Evolutionary conservation across 2,113 vertebrate species (phyloP), one percentile per base, ranked within the genome.

Genomic region (Cinclus cinclus): DNA sequence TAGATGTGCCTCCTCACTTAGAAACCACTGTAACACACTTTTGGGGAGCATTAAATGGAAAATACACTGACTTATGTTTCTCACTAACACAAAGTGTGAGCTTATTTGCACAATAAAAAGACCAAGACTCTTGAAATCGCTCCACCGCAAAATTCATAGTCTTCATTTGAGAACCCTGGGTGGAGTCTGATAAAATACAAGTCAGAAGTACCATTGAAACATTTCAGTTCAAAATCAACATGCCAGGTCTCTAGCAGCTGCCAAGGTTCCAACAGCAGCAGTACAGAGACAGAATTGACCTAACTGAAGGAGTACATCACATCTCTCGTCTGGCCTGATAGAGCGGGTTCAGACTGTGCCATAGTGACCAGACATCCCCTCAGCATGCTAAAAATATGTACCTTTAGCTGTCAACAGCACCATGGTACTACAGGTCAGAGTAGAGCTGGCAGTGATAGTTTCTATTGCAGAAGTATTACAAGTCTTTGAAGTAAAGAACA

Each of bases 321-420:
- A 4, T 22, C 14, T 27, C 25, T 62, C 0, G 0, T 12, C 20
- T 30, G 37, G 6, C 18, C 47, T 65, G 23, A 18, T 69, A 67
- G 6, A 81, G 31, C 5, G 2, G 6, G 8, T 68, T 82, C 60
- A 73, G 41, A 58, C 9, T 56, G 12, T 44, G 33, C 11, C 75
- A 17, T 10, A 59, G 27, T 5, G 91, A 74, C 30, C 21, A 70
- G 15, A 5, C 21, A n/a, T 33, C 33, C 55, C 83, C 46, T 53
- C 73, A 69, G 62, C 17, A 31, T 3, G 13, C 1, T 49, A 46
- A 58, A 17, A 70, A 37, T 22, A 31, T 9, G 3, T 6, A 11
- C 16, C 2, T 83, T 55, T 55, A 59, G 19, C 15, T 50, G 10
- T 58, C 58, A 77, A 53, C 7, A 60, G 21, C 37, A 15, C 42